phyloP scores from a whole-genome alignment of 2,113 vertebrate genomes.

The Eleginops maclovinus region DNA sequence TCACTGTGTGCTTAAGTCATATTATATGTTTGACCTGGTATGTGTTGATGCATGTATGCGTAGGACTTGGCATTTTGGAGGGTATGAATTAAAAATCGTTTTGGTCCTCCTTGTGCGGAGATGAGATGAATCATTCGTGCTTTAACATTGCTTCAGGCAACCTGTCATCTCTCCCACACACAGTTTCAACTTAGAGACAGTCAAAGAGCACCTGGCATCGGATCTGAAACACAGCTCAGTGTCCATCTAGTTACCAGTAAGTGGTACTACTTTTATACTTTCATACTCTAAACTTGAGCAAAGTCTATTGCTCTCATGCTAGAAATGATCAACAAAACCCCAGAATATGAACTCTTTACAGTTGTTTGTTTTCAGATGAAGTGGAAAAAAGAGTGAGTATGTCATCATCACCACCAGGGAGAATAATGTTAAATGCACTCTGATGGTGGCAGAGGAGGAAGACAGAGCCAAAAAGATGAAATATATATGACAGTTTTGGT shows the following conservation, averaged over 20 bases:
- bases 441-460: conserved; percentile 50
- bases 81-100: conserved; percentile 68
- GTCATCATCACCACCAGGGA: conserved; percentile 50
- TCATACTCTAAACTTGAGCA: conserved; percentile 20
- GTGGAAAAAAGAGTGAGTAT: conserved; percentile 53
- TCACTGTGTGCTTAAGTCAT: conserved; percentile 28
- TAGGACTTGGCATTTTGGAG: conserved; percentile 63
- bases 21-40: conserved; percentile 46
- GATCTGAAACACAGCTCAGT: conserved; percentile 32
- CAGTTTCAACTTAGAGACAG: conserved; percentile 58
- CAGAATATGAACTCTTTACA: conserved; percentile 20
- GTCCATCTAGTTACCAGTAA: conserved; percentile 21
- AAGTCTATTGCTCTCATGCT: not conserved
- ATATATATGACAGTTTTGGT: conserved; percentile 64
- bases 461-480: conserved; percentile 56
- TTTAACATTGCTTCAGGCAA: conserved; percentile 70
- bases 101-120: conserved; percentile 45
- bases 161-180: conserved; percentile 75
- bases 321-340: conserved; percentile 12
- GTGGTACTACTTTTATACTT: conserved; percentile 15
- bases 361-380: conserved; percentile 37
- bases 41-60: conserved; percentile 36
- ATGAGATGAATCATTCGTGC: conserved; percentile 71
- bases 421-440: conserved; percentile 62
- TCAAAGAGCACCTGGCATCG: conserved; percentile 63